Conservation (phyloP, 2,113 vertebrate genomes). For the Catagonus wagneri region DNA sequence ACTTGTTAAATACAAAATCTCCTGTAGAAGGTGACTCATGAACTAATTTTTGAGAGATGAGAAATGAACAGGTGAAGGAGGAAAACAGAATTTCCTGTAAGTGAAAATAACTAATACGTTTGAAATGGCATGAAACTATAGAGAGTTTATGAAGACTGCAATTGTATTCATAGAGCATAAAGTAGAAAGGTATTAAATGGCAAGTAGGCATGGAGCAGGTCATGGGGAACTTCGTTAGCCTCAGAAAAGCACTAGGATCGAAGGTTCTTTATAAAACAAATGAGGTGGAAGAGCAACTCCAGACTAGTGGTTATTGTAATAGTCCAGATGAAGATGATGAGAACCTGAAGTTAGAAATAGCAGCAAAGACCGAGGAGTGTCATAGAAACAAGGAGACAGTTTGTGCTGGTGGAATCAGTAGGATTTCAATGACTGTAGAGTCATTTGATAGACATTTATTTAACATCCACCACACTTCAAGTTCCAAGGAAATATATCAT, state of each 20-base stretch:
- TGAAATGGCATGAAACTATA: not conserved
- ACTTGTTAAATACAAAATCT: not conserved
- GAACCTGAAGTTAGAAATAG: not conserved
- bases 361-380: not conserved
- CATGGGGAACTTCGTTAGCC: not conserved
- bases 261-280: not conserved
- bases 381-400: not conserved
- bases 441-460: not conserved
- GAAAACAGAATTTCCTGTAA: not conserved
- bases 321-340: not conserved
- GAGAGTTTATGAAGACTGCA: not conserved
- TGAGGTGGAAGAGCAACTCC: not conserved
- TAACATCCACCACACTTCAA: not conserved
- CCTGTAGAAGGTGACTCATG: not conserved
- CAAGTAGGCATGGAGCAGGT: not conserved
- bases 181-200: not conserved
- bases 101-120: not conserved
- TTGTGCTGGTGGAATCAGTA: not conserved
- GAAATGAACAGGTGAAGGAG: not conserved
- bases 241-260: not conserved
- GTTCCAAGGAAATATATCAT: not conserved
- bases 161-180: not conserved
- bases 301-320: not conserved
- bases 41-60: slow-evolving; percentile 23
- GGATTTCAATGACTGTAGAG: not conserved